Base-by-base conservation (phyloP, 2,113 vertebrate species). In the Elephantulus edwardii region DNA sequence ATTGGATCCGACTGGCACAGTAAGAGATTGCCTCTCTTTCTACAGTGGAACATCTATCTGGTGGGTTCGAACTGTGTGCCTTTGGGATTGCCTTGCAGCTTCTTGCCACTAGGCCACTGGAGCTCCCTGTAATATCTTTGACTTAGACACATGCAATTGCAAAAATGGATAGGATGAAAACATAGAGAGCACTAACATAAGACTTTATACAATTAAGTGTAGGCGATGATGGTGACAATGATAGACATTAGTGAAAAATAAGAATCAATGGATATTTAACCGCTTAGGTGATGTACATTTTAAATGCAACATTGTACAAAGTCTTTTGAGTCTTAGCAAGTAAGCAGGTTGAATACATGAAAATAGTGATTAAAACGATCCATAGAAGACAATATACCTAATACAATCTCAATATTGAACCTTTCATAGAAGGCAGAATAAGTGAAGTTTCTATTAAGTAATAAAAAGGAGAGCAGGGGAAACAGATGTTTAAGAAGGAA, bases 361-460 rank as follows among this genome's bases (percentile, higher is more conserved):
- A 89, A 72, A 42, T 60, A 76, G 30, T 64, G 86, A 11, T 2
- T 12, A 14, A 90, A 42, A 4, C 91, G 86, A 75, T 46, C 91
- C 52, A 90, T 19, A 26, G 74, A 92, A 86, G 52, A 89, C 10
- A 72, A 56, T 0, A 22, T 20, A 91, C 98, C 98, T 76, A 98
- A 99, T 95, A 97, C 97, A 5, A 94, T 96, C 83, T 97, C 98
- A 16, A 98, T 97, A 26, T 88, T 97, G 84, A 97, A 94, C 48
- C 48, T 86, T 93, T 0, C 92, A 90, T 66, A 93, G 50, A 93
- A 77, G 77, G 83, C 3, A 94, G 79, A 24, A 58, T 16, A 48
- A 93, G 83, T 5, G 42, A 84, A 83, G 35, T 6, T 48, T 84
- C 50, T 93, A 83, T 60, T 79, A 71, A 93, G 40, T 60, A 90